Percentiles rank a stretch among this genome's conserved stretches.
Evolutionary conservation across 2,113 vertebrate genomes (phyloP).

Genomic region (Accipiter virgatus): DNA sequence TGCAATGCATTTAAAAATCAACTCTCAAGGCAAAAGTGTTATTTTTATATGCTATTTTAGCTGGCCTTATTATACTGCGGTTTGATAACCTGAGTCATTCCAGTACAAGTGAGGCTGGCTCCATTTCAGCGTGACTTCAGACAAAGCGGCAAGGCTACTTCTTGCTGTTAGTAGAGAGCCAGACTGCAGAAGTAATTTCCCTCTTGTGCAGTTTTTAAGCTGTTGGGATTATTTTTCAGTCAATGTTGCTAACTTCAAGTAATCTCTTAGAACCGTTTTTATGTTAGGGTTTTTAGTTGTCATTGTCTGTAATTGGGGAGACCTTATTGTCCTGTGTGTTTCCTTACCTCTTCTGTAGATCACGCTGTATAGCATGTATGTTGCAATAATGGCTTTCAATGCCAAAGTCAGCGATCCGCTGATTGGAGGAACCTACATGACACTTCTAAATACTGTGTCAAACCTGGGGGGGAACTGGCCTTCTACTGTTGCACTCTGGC

Average conservation of each 20-base stretch:
- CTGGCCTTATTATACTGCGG: neutral
- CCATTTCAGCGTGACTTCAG: neutral
- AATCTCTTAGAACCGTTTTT: no score
- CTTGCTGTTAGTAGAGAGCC: neutral
- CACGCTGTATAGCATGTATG: conserved; percentile 95
- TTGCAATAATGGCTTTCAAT: conserved; percentile 96
- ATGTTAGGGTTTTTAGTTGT: rapidly evolving
- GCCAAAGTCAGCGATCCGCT: conserved; percentile 96
- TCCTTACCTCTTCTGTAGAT: conserved; percentile 67
- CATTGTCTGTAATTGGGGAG: rapidly evolving
- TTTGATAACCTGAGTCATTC: neutral
- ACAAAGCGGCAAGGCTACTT: neutral
- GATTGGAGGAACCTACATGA: conserved; percentile 99
- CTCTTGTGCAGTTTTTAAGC: neutral
- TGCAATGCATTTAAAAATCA: neutral
- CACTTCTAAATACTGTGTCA: conserved; percentile 92
- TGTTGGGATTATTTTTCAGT: neutral
- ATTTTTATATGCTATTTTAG: neutral
- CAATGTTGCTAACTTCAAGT: neutral
- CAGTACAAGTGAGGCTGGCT: neutral
- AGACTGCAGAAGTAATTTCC: neutral
- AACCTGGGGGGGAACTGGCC: conserved; percentile 98
- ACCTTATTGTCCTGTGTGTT: neutral
- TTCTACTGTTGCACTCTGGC: conserved; percentile 91
- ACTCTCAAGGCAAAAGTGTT: neutral